These are phyloP conservation scores for Xenopus petersii DNA, from an alignment of 2,797 vertebrate genomes.

Conservation along the genomic window DNA sequence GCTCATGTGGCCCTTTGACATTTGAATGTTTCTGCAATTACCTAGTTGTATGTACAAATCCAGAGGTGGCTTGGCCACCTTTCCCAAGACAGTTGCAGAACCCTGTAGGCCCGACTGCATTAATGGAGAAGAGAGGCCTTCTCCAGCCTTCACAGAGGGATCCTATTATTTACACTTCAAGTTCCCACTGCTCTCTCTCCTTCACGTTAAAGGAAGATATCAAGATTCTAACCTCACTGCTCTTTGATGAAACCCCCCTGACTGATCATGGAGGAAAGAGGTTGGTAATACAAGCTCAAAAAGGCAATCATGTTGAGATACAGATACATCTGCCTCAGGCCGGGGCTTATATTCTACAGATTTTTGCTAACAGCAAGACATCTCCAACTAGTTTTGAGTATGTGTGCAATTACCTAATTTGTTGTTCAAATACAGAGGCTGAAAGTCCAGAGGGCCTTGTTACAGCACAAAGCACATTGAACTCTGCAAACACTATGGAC, in stretches of 20 bases:
- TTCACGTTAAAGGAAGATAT: conserved; percentile 66
- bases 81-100: conserved; percentile 67
- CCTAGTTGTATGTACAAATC: conserved; percentile 69
- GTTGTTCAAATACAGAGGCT: conserved; percentile 63
- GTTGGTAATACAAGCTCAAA: conserved; percentile 64
- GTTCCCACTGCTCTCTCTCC: conserved; percentile 65
- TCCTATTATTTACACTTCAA: conserved; percentile 67
- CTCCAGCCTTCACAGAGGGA: conserved; percentile 57
- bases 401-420: conserved; percentile 74
- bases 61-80: conserved; percentile 67
- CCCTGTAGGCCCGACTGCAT: conserved; percentile 74
- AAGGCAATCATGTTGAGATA: conserved; percentile 61
- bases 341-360: conserved; percentile 67
- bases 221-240: conserved; percentile 62
- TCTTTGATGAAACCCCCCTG: conserved; percentile 50
- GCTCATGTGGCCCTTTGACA: conserved; percentile 62
- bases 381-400: conserved; percentile 63
- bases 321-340: conserved; percentile 68
- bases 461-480: conserved; percentile 34
- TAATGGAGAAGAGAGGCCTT: conserved; percentile 70
- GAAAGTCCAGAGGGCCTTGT: conserved; percentile 68
- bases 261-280: conserved; percentile 54
- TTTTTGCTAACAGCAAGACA: conserved; percentile 69
- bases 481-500: conserved; percentile 56
- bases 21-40: conserved; percentile 72